Conservation (phyloP, 1,140 invertebrate species). For the Epicauta chinensis region DNA sequence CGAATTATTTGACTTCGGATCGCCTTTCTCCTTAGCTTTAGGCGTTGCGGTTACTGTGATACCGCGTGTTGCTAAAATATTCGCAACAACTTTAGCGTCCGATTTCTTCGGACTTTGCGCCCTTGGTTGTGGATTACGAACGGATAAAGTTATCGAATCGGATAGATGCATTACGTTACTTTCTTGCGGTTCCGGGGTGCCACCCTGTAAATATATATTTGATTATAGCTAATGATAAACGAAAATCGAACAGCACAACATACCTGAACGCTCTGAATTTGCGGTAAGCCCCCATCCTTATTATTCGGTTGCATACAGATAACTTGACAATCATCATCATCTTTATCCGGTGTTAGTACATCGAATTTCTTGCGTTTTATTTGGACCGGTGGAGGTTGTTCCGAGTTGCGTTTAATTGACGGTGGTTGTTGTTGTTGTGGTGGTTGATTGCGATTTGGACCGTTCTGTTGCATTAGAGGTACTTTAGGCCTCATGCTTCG, state of each 20-base stretch:
- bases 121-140: slow-evolving; percentile 44
- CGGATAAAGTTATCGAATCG: slow-evolving; percentile 60
- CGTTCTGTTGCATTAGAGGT: neutral
- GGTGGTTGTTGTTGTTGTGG: slow-evolving; percentile 13
- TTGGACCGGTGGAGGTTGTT: slow-evolving; percentile 22
- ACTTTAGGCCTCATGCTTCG: too few species aligned
- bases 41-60: slow-evolving; percentile 61
- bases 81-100: slow-evolving; percentile 65
- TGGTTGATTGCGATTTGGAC: slow-evolving; percentile 16
- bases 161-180: slow-evolving; percentile 55
- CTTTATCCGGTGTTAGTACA: slow-evolving; percentile 51
- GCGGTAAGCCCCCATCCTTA: slow-evolving; percentile 54
- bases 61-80: slow-evolving; percentile 64
- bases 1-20: neutral
- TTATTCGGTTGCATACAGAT: slow-evolving; percentile 67
- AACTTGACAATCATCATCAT: slow-evolving; percentile 56
- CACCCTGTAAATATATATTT: slow-evolving; percentile 21
- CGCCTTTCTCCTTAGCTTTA: slow-evolving; percentile 36
- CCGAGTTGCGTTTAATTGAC: slow-evolving; percentile 24
- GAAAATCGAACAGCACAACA: neutral
- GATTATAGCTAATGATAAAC: neutral
- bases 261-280: slow-evolving; percentile 66
- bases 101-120: slow-evolving; percentile 48
- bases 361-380: slow-evolving; percentile 47
- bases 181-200: slow-evolving; percentile 35